Percentiles rank a stretch among this genome's conserved stretches.
Evolutionary conservation across 1,140 invertebrate genomes (phyloP).

Genomic region (Zaprionus ghesquierei): DNA sequence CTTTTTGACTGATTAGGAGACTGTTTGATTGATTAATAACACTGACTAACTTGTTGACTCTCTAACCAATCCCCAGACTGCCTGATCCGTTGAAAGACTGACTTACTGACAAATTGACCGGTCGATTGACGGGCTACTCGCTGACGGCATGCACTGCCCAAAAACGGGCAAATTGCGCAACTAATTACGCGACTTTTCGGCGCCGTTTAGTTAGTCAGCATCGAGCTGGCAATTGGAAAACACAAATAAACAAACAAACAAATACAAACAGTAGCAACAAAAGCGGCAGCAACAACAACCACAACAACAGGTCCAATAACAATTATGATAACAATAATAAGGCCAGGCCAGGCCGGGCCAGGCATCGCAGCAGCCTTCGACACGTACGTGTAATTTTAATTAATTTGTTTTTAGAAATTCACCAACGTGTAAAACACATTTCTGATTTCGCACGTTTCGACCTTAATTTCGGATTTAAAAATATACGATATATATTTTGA

Average conservation of each 20-base stretch:
- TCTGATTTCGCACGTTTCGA: constrained; percentile 63
- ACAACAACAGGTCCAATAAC: constrained; percentile 27
- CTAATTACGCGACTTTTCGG: constrained; percentile 58
- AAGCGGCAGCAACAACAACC: neutral
- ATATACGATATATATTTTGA: constrained; percentile 43
- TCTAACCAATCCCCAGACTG: too few relatives aligned
- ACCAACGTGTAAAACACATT: constrained; percentile 44
- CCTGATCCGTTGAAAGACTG: neutral
- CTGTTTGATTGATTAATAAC: neutral
- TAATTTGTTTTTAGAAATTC: constrained; percentile 68
- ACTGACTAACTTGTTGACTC: neutral
- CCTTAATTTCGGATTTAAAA: constrained; percentile 36
- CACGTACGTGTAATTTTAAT: constrained; percentile 76
- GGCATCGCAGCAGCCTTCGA: constrained; percentile 46
- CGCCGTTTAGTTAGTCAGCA: constrained; percentile 57
- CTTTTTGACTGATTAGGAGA: neutral
- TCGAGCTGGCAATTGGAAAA: constrained; percentile 23
- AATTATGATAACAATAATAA: constrained; percentile 48
- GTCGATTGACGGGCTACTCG: constrained; percentile 1
- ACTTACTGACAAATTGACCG: neutral
- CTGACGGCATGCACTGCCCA: constrained; percentile 5
- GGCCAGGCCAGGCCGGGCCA: constrained; percentile 27
- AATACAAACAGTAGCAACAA: neutral
- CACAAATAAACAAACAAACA: neutral
- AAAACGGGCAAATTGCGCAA: constrained; percentile 60